Evolutionary conservation across 2,797 vertebrate genomes (phyloP).

Genomic region (Eurystomus glaucurus): DNA sequence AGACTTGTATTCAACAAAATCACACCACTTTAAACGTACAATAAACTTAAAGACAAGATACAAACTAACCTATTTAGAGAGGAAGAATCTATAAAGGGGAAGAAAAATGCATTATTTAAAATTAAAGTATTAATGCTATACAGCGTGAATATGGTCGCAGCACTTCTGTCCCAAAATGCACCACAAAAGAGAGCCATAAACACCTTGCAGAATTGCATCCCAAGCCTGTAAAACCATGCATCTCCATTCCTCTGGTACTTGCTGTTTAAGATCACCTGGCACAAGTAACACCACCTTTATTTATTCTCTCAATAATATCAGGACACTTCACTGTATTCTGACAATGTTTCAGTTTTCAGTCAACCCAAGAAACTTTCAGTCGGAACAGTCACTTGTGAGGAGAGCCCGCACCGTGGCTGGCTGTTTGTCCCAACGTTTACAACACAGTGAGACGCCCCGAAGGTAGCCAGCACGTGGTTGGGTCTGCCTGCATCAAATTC

Average conservation of each 20-base stretch:
- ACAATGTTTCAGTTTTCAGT: neutral
- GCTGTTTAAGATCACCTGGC: neutral
- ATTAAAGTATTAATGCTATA: neutral
- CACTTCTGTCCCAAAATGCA: neutral
- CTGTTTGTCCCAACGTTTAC: neutral
- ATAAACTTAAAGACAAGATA: neutral
- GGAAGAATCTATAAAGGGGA: neutral
- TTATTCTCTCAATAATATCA: neutral
- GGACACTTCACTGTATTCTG: neutral
- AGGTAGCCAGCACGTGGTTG: rapidly evolving
- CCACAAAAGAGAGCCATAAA: neutral
- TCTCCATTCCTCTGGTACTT: neutral
- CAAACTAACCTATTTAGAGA: neutral
- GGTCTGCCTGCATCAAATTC: neutral
- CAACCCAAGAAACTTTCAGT: neutral
- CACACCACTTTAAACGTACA: neutral
- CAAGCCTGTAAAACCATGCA: neutral
- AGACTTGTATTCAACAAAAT: neutral
- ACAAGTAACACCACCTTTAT: neutral
- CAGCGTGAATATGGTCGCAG: rapidly evolving
- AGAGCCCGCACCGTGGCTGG: rapidly evolving
- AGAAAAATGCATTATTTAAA: neutral
- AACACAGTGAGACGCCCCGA: neutral
- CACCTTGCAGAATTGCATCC: neutral
- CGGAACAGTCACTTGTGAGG: neutral